These are phyloP conservation scores for Gymnopithys bicolor DNA, from an alignment of 2,797 vertebrate species.

Conservation along the genomic window DNA sequence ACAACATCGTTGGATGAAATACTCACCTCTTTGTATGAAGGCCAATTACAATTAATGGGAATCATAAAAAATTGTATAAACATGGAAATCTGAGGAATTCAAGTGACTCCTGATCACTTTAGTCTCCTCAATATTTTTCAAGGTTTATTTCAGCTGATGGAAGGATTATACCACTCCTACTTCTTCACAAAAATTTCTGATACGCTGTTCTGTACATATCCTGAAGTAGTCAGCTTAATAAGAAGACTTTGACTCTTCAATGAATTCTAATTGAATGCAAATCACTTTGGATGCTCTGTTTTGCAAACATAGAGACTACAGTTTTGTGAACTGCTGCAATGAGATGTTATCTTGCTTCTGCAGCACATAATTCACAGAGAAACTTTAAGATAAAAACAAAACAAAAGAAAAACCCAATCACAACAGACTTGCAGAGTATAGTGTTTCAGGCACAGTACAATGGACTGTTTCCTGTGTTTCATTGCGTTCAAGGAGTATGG, in stretches of 20 bases:
- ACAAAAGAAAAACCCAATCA: background rate
- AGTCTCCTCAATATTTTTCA: background rate
- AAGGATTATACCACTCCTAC: background rate
- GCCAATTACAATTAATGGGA: rapidly evolving
- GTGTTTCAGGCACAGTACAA: background rate
- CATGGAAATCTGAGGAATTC: background rate
- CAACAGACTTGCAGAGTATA: background rate
- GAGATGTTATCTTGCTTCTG: rapidly evolving
- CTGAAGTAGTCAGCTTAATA: background rate
- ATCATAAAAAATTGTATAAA: background rate
- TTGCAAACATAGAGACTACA: background rate
- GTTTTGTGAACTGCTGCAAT: background rate
- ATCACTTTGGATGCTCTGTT: background rate
- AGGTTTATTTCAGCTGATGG: background rate
- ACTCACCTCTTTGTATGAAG: background rate
- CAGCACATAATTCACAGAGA: background rate
- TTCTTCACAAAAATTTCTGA: background rate
- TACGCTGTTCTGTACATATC: background rate
- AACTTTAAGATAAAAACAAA: background rate
- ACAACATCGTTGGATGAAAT: background rate
- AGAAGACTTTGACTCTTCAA: background rate
- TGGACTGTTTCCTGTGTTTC: background rate
- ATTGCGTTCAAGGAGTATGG: background rate
- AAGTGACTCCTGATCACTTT: background rate
- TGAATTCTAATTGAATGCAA: background rate